Evolutionary conservation across 1,140 invertebrate species (phyloP), one percentile per base, ranked within the genome.

Genomic region (Diachasmimorpha longicaudata): DNA sequence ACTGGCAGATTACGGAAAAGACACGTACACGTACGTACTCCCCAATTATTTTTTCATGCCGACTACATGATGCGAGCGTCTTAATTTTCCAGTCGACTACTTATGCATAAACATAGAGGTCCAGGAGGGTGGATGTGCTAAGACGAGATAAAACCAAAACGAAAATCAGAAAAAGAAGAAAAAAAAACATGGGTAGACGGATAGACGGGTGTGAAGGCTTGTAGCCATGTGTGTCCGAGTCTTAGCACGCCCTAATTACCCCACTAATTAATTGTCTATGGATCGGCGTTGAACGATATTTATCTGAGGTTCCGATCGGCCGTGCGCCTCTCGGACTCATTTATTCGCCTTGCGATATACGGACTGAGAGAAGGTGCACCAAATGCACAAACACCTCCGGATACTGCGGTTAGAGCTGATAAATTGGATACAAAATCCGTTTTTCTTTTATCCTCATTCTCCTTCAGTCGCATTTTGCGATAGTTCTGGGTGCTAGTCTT

Each of bases 261-360:
- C 16, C 66, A 72, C 80, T 82, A 82, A 82, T 82, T 82, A 82
- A 82, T 82, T 76, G 78, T 77, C 78, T 77, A 79, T 79, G 78
- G 72, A 79, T 75, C 74, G 48, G 72, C 74, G 74, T 76, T 48
- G 74, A 66, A 58, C 71, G 55, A 70, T 70, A 71, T 69, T 78
- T 67, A 76, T 76, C 74, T 25, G 25, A 39, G 37, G 69, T 76
- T 76, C 69, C 39, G 69, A 76, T 76, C 74, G 74, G 52, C 42
- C 52, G 67, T 70, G n/a, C 31, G 69, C 69, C 74, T 76, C 68
- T 66, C 52, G 74, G 39, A 66, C 69, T 71, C 69, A 71, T 72
- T 76, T 76, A 71, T 76, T 72, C 69, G 13, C n/a, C 66, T 36
- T n/a, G 69, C 69, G 74, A 71, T 71, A 46, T 68, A 48, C 52